Conservation (phyloP, 2,113 vertebrate genomes). For the Candoia aspera region DNA sequence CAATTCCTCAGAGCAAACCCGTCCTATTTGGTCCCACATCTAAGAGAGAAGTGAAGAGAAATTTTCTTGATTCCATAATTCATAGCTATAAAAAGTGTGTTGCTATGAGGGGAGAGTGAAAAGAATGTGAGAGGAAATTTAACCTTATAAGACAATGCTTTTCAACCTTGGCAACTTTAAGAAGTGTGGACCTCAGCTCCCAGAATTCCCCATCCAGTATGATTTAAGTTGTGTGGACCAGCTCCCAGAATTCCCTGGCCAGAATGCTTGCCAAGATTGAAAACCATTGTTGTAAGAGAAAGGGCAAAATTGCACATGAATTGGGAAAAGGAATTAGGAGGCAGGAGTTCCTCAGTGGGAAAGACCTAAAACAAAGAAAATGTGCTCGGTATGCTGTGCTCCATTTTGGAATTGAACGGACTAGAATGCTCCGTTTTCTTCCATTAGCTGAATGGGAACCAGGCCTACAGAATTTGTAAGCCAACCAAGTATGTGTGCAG, state of each 20-base stretch:
- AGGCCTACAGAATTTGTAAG: neutral
- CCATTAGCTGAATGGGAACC: neutral
- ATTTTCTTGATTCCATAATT: neutral
- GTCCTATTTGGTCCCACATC: slow-evolving; percentile 26
- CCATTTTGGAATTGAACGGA: neutral
- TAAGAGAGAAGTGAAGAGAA: neutral
- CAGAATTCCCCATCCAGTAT: neutral
- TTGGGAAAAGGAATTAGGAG: neutral
- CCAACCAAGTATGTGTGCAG: neutral
- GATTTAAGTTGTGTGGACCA: neutral
- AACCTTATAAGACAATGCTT: neutral
- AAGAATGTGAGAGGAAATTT: neutral
- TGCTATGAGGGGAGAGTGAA: neutral
- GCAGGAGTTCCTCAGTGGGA: no score
- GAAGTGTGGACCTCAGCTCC: neutral
- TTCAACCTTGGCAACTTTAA: neutral
- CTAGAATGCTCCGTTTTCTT: neutral
- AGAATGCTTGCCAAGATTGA: neutral
- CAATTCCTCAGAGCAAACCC: neutral
- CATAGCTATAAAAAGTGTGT: neutral
- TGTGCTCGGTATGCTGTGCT: neutral
- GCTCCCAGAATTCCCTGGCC: neutral
- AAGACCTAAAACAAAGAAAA: neutral
- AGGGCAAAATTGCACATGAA: neutral
- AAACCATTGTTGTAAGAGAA: neutral